These are phyloP conservation scores for Hemicentrotus pulcherrimus DNA, from an alignment of 35 echinoderm and acorn worm species.

Conservation along the genomic window DNA sequence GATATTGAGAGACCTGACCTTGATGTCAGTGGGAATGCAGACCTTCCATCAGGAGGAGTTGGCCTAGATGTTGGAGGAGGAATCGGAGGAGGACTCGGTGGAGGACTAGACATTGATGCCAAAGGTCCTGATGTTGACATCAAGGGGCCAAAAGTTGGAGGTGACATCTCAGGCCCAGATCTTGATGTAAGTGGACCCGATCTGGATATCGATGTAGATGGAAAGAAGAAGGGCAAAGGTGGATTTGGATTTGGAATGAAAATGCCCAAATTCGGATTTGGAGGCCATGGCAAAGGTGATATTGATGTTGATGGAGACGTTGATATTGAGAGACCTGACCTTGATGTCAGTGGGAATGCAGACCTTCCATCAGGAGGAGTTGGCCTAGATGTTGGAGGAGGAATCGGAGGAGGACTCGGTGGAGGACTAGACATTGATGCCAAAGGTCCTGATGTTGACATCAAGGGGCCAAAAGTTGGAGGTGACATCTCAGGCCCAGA, in stretches of 20 bases:
- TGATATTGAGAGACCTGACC: conserved; percentile 55
- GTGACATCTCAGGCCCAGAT: conserved; percentile 36
- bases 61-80: conserved; percentile 26
- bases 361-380: background rate
- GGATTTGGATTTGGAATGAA: conserved; percentile 64
- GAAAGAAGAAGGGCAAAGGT: conserved; percentile 56
- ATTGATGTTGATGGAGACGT: conserved; percentile 35
- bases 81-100: conserved; percentile 4
- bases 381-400: background rate
- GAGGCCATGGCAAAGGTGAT: conserved; percentile 47
- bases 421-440: background rate
- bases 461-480: conserved; percentile 53
- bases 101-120: conserved; percentile 32
- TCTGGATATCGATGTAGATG: background rate
- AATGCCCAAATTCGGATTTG: conserved; percentile 44
- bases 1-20: conserved; percentile 39
- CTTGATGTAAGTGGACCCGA: conserved; percentile 44
- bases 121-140: conserved; percentile 49
- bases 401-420: conserved; percentile 20
- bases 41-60: background rate
- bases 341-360: conserved; percentile 38
- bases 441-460: conserved; percentile 37
- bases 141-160: conserved; percentile 52
- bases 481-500: background rate
- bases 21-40: background rate